These are phyloP conservation scores for Amphiprion percula DNA, from an alignment of 2,113 vertebrate species.

Conservation along the genomic window DNA sequence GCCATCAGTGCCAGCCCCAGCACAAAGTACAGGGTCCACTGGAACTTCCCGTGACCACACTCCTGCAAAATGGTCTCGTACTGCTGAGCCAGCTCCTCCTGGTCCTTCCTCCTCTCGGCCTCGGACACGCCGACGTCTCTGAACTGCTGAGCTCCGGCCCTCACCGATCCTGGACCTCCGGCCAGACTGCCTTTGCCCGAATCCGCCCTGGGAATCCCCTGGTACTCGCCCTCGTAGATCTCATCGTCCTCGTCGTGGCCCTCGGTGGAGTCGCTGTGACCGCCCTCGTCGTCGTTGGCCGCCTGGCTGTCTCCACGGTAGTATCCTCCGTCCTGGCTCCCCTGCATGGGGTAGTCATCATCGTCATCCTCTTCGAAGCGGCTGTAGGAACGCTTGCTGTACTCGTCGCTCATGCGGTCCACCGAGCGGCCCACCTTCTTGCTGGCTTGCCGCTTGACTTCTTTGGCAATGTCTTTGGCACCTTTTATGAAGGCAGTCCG, in stretches of 20 bases:
- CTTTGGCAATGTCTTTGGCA: slow-evolving; percentile 97
- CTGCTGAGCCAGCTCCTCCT: slow-evolving; percentile 95
- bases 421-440: slow-evolving; percentile 93
- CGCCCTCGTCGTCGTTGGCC: slow-evolving; percentile 88
- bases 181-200: slow-evolving; percentile 85
- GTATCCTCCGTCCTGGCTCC: slow-evolving; percentile 85
- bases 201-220: slow-evolving; percentile 94
- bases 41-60: slow-evolving; percentile 96
- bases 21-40: slow-evolving; percentile 98
- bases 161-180: slow-evolving; percentile 73
- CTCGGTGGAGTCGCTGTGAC: slow-evolving; percentile 95
- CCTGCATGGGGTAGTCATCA: slow-evolving; percentile 87
- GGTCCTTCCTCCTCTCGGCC: slow-evolving; percentile 89
- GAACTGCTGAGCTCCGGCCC: slow-evolving; percentile 79
- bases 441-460: slow-evolving; percentile 92
- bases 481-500: slow-evolving; percentile 95
- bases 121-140: slow-evolving; percentile 81
- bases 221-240: slow-evolving; percentile 98
- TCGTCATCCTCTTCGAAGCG: slow-evolving; percentile 96
- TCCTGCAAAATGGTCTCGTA: slow-evolving; percentile 97
- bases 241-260: slow-evolving; percentile 97
- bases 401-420: slow-evolving; percentile 92
- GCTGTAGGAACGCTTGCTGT: slow-evolving; percentile 93
- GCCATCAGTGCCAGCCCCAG: slow-evolving; percentile 97
- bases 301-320: slow-evolving; percentile 90